Evolutionary conservation across 1,140 invertebrate genomes (phyloP).

Genomic region (Zaprionus africanus): DNA sequence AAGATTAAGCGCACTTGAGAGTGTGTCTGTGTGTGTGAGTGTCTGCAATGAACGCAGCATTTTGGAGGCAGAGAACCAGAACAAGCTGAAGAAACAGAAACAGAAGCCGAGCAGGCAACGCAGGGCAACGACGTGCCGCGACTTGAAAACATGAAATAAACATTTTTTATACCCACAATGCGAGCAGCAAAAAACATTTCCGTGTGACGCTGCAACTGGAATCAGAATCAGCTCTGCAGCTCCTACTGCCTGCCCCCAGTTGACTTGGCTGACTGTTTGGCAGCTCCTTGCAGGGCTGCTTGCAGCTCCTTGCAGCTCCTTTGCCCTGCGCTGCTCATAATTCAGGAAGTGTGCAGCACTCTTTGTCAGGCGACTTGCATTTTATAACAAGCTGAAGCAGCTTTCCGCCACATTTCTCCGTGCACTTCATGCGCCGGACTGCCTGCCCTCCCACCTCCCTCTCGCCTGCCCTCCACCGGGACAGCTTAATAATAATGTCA

Average conservation of each 20-base stretch:
- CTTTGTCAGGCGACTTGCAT: conserved; percentile 65
- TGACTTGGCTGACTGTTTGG: conserved; percentile 20
- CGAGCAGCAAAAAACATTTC: conserved; percentile 53
- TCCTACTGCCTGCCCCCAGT: neutral
- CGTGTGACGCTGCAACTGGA: conserved; percentile 53
- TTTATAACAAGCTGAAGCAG: conserved; percentile 61
- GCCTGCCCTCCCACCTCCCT: neutral
- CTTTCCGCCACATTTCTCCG: conserved; percentile 35
- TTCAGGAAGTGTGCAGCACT: conserved; percentile 74
- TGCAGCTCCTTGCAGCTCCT: conserved; percentile 14
- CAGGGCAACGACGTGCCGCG: conserved; percentile 66
- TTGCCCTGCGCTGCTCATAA: conserved; percentile 58
- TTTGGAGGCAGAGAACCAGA: conserved; percentile 33
- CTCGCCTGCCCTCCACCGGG: conserved; percentile 16
- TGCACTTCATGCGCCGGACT: neutral
- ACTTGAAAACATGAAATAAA: conserved; percentile 79
- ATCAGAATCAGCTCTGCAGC: conserved; percentile 60
- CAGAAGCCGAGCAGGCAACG: conserved; percentile 24
- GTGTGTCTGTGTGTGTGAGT: conserved; percentile 1
- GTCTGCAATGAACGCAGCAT: conserved; percentile 59
- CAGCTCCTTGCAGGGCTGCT: conserved; percentile 22
- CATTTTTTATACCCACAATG: conserved; percentile 51
- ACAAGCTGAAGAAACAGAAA: conserved; percentile 16
- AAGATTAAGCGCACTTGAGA: conserved; percentile 76
- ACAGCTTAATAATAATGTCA: conserved; percentile 74